phyloP scores from a whole-genome alignment of 2,888 invertebrate genomes.

The Drosophila pegasa region DNA sequence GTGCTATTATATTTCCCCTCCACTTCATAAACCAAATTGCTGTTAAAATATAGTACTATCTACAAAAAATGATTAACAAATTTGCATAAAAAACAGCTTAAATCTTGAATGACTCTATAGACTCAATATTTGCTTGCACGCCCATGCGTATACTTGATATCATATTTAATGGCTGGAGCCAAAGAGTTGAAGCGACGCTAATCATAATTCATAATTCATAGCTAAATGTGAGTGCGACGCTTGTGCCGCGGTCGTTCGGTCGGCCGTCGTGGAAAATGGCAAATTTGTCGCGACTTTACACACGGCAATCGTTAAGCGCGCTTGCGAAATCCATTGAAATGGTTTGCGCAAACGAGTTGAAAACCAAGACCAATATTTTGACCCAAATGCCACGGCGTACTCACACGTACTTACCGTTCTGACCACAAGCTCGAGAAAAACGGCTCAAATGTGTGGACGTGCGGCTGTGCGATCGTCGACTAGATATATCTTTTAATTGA shows the following conservation, averaged over 20 bases:
- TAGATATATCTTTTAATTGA: conserved; percentile 68
- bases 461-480: conserved; percentile 20
- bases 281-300: conserved; percentile 14
- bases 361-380: conserved; percentile 58
- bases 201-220: conserved; percentile 1
- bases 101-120: not conserved
- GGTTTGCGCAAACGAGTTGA: conserved; percentile 56
- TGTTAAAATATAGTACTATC: not conserved
- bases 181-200: not conserved
- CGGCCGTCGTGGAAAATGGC: not conserved
- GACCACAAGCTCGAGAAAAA: conserved; percentile 36
- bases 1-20: not conserved
- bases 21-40: not conserved
- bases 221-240: not conserved
- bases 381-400: conserved; percentile 52
- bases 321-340: conserved; percentile 40
- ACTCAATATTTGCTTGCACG: not conserved
- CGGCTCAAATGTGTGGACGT: conserved; percentile 54
- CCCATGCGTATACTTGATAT: conserved; percentile 6
- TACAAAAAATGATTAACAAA: not conserved
- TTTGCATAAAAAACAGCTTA: not conserved
- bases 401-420: conserved; percentile 63
- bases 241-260: not conserved
- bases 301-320: conserved; percentile 2
- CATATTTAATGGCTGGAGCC: not conserved